Evolutionary conservation across 2,113 vertebrate genomes (phyloP).

Genomic region (Acanthochromis polyacanthus): DNA sequence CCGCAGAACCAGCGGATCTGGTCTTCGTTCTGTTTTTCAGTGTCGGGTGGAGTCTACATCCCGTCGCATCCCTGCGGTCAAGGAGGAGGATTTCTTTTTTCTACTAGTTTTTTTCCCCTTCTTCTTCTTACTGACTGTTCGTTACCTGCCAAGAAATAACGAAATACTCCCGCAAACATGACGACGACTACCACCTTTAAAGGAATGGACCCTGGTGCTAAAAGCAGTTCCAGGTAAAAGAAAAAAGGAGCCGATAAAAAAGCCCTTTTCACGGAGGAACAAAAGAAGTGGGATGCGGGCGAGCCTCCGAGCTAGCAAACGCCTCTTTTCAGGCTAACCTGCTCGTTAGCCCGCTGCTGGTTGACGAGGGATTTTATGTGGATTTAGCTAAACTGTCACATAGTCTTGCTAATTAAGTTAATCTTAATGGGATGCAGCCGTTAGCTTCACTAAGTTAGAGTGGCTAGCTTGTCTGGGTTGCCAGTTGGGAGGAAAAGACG

Average conservation of each 20-base stretch:
- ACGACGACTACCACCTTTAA: slow-evolving; percentile 95
- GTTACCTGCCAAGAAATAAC: slow-evolving; percentile 20
- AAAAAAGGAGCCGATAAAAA: not conserved
- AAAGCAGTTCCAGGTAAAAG: slow-evolving; percentile 94
- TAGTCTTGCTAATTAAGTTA: slow-evolving; percentile 74
- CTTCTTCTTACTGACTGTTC: slow-evolving; percentile 19
- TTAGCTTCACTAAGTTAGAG: slow-evolving; percentile 48
- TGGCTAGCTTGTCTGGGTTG: slow-evolving; percentile 23
- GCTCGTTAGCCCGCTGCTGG: slow-evolving; percentile 19
- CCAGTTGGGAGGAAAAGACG: not conserved
- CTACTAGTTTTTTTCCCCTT: slow-evolving; percentile 28
- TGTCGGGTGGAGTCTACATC: slow-evolving; percentile 84
- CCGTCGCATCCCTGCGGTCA: slow-evolving; percentile 68
- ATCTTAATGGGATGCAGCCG: slow-evolving; percentile 63
- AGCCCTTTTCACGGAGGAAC: slow-evolving; percentile 70
- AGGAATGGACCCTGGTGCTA: slow-evolving; percentile 94
- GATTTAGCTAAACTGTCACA: slow-evolving; percentile 72
- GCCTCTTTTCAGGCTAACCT: slow-evolving; percentile 47
- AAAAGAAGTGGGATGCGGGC: slow-evolving; percentile 83
- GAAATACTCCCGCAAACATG: slow-evolving; percentile 82
- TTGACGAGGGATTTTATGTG: slow-evolving; percentile 48
- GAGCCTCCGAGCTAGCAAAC: slow-evolving; percentile 52
- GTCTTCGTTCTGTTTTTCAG: slow-evolving; percentile 56
- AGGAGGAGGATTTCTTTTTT: slow-evolving; percentile 42
- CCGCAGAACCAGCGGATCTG: slow-evolving; percentile 70